These are phyloP conservation scores for Hypocryptadius cinnamomeus DNA, from an alignment of 2,113 vertebrate genomes.

Conservation along the genomic window DNA sequence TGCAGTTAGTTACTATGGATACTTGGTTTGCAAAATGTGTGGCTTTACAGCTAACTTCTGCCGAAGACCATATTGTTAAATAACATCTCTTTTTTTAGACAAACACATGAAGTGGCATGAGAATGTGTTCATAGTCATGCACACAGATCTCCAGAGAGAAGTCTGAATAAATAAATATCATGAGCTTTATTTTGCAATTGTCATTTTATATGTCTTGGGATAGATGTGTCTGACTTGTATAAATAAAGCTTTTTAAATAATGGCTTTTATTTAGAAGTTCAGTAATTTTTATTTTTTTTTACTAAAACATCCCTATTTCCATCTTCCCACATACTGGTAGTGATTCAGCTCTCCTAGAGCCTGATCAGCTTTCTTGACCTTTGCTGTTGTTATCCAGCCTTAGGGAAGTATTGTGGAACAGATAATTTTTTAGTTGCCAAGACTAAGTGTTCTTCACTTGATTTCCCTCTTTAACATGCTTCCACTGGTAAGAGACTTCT, in stretches of 20 bases:
- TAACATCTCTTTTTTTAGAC: not conserved
- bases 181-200: not conserved
- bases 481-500: not conserved
- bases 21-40: not conserved
- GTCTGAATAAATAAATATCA: not conserved
- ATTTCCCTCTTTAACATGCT: not conserved
- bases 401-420: not conserved
- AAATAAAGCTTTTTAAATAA: not conserved
- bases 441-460: not conserved
- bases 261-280: not conserved
- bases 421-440: not conserved
- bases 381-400: not conserved
- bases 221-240: not conserved
- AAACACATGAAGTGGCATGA: not conserved
- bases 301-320: not conserved
- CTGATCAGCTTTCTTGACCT: not conserved
- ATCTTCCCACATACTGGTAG: not conserved
- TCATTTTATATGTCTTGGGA: not conserved
- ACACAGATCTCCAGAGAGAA: not conserved
- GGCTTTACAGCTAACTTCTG: not conserved
- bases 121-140: not conserved
- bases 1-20: slow-evolving; percentile 26
- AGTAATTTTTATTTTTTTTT: not conserved
- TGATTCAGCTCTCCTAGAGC: not conserved
- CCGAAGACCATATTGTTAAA: not conserved